Evolutionary conservation across 2,888 invertebrate genomes (phyloP).

Genomic region (Phytoseiulus persimilis): DNA sequence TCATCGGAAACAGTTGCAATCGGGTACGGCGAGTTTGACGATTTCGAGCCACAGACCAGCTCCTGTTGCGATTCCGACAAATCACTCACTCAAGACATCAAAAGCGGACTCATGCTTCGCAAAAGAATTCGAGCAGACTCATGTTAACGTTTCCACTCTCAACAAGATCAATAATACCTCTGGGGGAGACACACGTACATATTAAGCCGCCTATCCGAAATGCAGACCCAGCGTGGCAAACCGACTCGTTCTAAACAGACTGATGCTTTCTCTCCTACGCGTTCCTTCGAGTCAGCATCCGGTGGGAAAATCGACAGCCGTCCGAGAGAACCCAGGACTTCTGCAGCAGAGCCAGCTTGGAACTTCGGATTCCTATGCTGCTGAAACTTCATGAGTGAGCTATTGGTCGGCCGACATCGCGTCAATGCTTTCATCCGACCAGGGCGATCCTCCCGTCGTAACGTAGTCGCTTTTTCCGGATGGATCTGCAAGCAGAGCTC

Average conservation of each 20-base stretch:
- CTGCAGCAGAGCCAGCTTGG: neutral
- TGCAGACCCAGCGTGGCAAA: neutral
- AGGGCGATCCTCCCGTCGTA: neutral
- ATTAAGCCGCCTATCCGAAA: neutral
- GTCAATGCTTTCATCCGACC: neutral
- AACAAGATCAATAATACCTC: neutral
- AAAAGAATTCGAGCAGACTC: neutral
- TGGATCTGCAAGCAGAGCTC: neutral
- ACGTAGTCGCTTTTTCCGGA: neutral
- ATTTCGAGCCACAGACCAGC: no score
- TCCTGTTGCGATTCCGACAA: no score
- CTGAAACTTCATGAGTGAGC: neutral
- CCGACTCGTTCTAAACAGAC: neutral
- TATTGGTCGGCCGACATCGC: neutral
- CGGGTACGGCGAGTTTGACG: no score
- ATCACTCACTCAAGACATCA: no score
- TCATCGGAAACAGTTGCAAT: neutral
- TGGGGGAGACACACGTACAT: neutral
- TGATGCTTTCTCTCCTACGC: neutral
- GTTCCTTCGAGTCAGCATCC: neutral
- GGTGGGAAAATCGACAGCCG: neutral
- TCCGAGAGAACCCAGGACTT: neutral
- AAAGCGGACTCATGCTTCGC: no score
- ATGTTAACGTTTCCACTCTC: neutral
- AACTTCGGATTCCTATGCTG: neutral